Percentiles rank a stretch among this genome's conserved stretches.
Evolutionary conservation across 2,888 invertebrate species (phyloP).

Genomic region (Drosophila macrospina): DNA sequence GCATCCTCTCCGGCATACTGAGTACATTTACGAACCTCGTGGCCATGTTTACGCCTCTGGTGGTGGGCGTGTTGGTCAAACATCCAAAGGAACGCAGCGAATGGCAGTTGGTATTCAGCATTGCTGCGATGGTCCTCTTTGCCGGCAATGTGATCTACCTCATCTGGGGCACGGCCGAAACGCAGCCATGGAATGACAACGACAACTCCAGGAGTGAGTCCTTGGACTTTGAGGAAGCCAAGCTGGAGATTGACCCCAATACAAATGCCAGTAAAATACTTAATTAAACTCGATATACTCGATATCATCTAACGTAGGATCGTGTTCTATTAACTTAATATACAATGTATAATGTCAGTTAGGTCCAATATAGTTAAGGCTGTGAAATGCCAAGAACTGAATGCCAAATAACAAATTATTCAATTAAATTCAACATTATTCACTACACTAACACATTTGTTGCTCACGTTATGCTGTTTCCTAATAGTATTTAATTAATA

Average conservation of each 20-base stretch:
- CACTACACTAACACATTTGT: conserved; percentile 13
- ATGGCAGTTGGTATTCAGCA: conserved; percentile 91
- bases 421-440: neutral
- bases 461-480: conserved; percentile 22
- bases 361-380: conserved; percentile 15
- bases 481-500: conserved; percentile 18
- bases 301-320: conserved; percentile 7
- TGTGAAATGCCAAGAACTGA: conserved; percentile 15
- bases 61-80: conserved; percentile 86
- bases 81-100: conserved; percentile 86
- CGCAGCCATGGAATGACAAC: conserved; percentile 88
- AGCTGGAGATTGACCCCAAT: conserved; percentile 35
- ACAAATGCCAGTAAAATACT: conserved; percentile 17
- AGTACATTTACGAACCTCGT: conserved; percentile 88
- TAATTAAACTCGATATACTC: conserved; percentile 15
- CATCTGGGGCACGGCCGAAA: conserved; percentile 88
- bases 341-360: conserved; percentile 12
- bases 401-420: conserved; percentile 26
- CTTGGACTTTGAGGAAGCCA: conserved; percentile 49
- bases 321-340: conserved; percentile 10
- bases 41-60: conserved; percentile 87
- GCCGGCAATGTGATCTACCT: conserved; percentile 89
- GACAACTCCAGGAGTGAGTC: conserved; percentile 86
- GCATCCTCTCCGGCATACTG: conserved; percentile 88
- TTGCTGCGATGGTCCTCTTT: conserved; percentile 88